These are phyloP conservation scores for Coronaproctus castanopsis DNA, from an alignment of 2,888 invertebrate species.

Conservation along the genomic window DNA sequence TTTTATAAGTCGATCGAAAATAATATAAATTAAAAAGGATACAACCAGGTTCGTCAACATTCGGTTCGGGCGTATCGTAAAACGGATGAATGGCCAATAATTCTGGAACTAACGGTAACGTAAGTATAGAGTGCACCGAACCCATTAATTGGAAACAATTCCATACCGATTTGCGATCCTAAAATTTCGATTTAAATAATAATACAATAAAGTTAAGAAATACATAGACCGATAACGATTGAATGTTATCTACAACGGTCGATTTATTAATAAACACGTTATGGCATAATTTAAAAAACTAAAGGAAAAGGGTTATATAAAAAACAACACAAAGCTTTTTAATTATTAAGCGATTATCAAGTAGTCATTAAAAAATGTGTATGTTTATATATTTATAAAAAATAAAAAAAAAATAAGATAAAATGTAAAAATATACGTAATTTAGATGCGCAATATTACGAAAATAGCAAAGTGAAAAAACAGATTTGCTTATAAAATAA, in stretches of 20 bases:
- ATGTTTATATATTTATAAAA: no score
- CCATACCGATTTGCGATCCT: slow-evolving; percentile 52
- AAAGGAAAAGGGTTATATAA: not conserved
- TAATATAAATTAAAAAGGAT: slow-evolving; percentile 31
- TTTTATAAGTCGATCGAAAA: no score
- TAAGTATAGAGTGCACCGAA: slow-evolving; percentile 68
- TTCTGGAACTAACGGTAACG: slow-evolving; percentile 70
- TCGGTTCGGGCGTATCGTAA: slow-evolving; percentile 87
- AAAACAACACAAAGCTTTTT: not conserved
- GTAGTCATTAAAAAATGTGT: no score
- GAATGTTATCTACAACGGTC: no score
- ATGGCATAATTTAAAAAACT: not conserved
- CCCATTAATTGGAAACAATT: slow-evolving; percentile 78
- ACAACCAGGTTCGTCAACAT: slow-evolving; percentile 88
- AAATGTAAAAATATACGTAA: no score
- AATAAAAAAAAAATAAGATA: no score
- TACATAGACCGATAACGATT: no score
- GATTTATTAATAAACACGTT: no score
- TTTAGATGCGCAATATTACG: no score
- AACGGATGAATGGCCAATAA: slow-evolving; percentile 84
- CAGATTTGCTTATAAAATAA: no score
- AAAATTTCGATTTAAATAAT: slow-evolving; percentile 12
- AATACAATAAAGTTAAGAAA: not conserved
- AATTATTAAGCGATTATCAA: no score
- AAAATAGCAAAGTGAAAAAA: no score